Evolutionary conservation across 2,888 invertebrate species (phyloP).

Genomic region (Drosophila conformis): DNA sequence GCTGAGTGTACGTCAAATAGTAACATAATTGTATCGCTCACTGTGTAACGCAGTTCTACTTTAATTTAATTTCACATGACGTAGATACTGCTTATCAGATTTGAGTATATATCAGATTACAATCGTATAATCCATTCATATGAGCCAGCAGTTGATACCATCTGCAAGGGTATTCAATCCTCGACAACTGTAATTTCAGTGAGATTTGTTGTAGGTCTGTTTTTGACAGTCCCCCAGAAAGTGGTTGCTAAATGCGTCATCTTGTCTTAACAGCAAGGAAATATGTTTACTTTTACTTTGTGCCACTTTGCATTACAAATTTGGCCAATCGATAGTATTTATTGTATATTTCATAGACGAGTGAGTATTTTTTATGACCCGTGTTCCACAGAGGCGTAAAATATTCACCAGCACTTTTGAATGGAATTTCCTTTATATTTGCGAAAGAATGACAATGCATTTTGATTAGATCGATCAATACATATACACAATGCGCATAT

Average conservation of each 20-base stretch:
- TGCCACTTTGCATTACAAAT: conserved; percentile 18
- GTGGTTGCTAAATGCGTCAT: background rate
- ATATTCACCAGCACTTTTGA: conserved; percentile 37
- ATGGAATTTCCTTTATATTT: conserved; percentile 56
- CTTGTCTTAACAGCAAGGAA: conserved; percentile 14
- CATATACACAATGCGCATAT: conserved; percentile 64
- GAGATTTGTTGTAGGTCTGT: conserved; percentile 3
- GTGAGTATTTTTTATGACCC: conserved; percentile 7
- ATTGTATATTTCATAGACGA: conserved; percentile 1
- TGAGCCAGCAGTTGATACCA: background rate
- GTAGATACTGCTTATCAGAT: background rate
- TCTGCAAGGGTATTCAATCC: background rate
- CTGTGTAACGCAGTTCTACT: background rate
- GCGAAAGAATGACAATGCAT: conserved; percentile 52
- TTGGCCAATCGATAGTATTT: background rate
- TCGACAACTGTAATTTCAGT: background rate
- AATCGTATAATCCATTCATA: background rate
- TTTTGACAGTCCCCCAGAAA: conserved; percentile 14
- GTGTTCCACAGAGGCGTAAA: conserved; percentile 32
- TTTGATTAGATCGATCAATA: conserved; percentile 31
- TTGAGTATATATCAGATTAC: background rate
- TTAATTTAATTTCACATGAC: background rate
- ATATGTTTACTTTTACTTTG: conserved; percentile 11
- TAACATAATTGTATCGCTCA: background rate
- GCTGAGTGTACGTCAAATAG: background rate